phyloP scores from a whole-genome alignment of 2,888 invertebrate species.

The Lobophora halterata region DNA sequence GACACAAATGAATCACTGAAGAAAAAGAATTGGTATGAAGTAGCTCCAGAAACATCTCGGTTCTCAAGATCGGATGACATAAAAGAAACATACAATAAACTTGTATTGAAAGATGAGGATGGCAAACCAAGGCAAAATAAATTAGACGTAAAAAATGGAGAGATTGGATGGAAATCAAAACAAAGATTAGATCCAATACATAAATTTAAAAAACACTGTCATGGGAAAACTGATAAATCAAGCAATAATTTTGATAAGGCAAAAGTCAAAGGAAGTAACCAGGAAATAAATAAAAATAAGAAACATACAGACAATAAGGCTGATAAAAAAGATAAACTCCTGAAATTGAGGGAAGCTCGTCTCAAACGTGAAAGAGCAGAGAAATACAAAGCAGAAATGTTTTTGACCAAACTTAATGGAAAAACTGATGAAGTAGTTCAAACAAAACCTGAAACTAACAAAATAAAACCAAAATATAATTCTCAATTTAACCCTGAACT shows the following conservation, averaged over 20 bases:
- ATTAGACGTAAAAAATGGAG: constrained; percentile 73
- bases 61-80: constrained; percentile 52
- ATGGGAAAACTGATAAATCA: constrained; percentile 35
- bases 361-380: constrained; percentile 91
- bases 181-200: constrained; percentile 86
- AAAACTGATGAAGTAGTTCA: constrained; percentile 35
- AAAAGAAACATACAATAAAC: constrained; percentile 72
- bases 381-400: constrained; percentile 83
- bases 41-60: constrained; percentile 80
- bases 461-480: constrained; percentile 91
- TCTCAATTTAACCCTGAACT: constrained; percentile 97
- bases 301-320: constrained; percentile 37
- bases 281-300: constrained; percentile 29
- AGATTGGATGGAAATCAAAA: constrained; percentile 85
- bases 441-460: constrained; percentile 38
- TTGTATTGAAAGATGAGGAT: constrained; percentile 68
- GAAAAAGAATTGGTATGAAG: constrained; percentile 94
- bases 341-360: constrained; percentile 87
- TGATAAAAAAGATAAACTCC: constrained; percentile 67
- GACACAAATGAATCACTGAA: constrained; percentile 93
- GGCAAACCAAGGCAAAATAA: constrained; percentile 60
- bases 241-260: constrained; percentile 2
- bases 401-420: constrained; percentile 84
- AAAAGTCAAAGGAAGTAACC: not conserved
- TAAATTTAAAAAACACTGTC: constrained; percentile 81